Evolutionary conservation across 2,888 invertebrate genomes (phyloP).

Genomic region (Cantharis rufa): DNA sequence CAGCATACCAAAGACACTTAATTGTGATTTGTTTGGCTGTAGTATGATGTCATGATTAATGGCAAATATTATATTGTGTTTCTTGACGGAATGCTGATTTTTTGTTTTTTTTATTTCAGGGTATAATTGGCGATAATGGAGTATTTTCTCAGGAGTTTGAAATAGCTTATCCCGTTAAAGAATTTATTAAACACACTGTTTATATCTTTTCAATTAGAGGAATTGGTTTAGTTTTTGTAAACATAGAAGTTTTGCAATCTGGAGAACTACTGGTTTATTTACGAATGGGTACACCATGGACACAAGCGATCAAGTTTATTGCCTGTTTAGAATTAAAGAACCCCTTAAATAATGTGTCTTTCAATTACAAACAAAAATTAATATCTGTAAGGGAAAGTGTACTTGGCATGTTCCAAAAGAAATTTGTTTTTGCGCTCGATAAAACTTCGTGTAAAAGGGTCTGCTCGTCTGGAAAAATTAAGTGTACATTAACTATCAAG

Average conservation of each 20-base stretch:
- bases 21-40: no score
- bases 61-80: no score
- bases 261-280: conserved; percentile 14
- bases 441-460: not conserved
- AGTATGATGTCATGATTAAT: no score
- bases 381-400: not conserved
- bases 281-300: conserved; percentile 14
- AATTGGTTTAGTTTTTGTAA: not conserved
- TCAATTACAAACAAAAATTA: not conserved
- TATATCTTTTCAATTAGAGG: not conserved
- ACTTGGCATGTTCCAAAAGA: not conserved
- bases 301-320: conserved; percentile 7
- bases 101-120: not conserved
- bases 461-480: not conserved
- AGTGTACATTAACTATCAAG: not conserved
- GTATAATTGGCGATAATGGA: not conserved
- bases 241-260: conserved; percentile 15
- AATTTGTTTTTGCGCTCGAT: not conserved
- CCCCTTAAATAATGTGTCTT: not conserved
- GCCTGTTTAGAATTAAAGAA: conserved; percentile 13
- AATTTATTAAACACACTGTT: not conserved
- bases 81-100: not conserved
- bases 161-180: not conserved
- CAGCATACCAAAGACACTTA: no score
- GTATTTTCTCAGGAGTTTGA: not conserved